Percentiles rank a stretch among this genome's conserved stretches.
Evolutionary conservation across 2,888 invertebrate species (phyloP).

Genomic region (Lamellibrachia columna): DNA sequence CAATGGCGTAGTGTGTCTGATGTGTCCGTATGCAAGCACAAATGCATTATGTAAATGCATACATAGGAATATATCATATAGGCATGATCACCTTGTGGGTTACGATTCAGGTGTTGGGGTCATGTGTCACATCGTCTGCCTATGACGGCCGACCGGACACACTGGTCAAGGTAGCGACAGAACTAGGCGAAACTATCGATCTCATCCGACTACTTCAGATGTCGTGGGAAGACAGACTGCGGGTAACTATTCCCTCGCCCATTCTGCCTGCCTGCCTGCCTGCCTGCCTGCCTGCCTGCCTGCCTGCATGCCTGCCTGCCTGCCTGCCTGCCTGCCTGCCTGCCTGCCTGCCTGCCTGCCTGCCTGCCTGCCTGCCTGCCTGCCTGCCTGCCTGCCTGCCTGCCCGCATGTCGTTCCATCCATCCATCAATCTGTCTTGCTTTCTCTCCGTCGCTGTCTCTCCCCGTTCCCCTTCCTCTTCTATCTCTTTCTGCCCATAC

Average conservation of each 20-base stretch:
- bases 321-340: constrained; percentile 18
- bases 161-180: constrained; percentile 64
- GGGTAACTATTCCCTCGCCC: constrained; percentile 59
- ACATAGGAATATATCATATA: neutral
- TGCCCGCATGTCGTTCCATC: constrained; percentile 31
- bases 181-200: constrained; percentile 67
- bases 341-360: constrained; percentile 27
- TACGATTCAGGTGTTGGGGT: neutral
- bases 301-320: neutral
- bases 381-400: neutral
- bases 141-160: constrained; percentile 23
- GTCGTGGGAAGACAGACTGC: constrained; percentile 68
- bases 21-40: neutral
- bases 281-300: neutral
- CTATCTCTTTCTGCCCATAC: neutral
- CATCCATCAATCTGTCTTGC: constrained; percentile 29
- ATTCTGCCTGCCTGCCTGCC: neutral
- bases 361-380: constrained; percentile 27
- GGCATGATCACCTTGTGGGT: neutral
- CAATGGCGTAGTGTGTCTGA: neutral
- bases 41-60: neutral
- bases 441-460: constrained; percentile 31
- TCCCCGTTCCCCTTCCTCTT: neutral
- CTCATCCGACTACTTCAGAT: constrained; percentile 67
- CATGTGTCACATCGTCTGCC: neutral